Base-by-base conservation (phyloP, 2,797 vertebrate species). In the Amblyopsis hoosieri region DNA sequence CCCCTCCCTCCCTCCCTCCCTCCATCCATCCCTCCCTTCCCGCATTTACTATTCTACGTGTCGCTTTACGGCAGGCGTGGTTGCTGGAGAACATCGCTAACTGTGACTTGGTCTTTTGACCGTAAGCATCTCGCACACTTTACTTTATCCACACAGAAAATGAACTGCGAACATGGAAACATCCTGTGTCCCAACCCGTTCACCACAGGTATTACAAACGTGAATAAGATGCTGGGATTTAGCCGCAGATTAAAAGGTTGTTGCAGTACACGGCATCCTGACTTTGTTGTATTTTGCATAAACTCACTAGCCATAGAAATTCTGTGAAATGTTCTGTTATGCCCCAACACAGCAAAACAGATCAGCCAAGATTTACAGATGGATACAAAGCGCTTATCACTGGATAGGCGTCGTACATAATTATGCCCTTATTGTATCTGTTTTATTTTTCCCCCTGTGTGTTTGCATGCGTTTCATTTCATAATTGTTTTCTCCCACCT, bases 171-270 rank as follows among this genome's bases (percentile, higher is more conserved):
- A 45, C 73, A 58, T 71, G 64, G 71, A 69, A 76, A 79, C 79
- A 67, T 31, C 72, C 5, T 3, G n/a, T 1, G 10, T 42, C 37
- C 37, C 49, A 47, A 72, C 84, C 83, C 65, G 55, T 67, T 72
- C 65, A 64, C 37, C 67, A 63, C 62, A 15, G 69, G 82, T 81
- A 64, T 74, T 75, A 80, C 81, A 81, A 85, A 81, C 54, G 74
- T 82, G 81, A 86, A 85, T 80, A 85, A 62, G 69, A 73, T 70
- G 71, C 12, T 3, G 56, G 70, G 70, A 68, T 88, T 87, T 84
- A 76, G 72, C 54, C 67, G 23, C 4, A 50, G 81, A 85, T 87
- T 85, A 87, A 81, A 80, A 86, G 77, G 64, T 29, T 42, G 14
- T 42, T 9, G 55, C 79, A 29, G 58, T 71, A 72, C 72, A 63